Base-by-base conservation (phyloP, 2,888 invertebrate species). In the Asteroscopus sphinx region DNA sequence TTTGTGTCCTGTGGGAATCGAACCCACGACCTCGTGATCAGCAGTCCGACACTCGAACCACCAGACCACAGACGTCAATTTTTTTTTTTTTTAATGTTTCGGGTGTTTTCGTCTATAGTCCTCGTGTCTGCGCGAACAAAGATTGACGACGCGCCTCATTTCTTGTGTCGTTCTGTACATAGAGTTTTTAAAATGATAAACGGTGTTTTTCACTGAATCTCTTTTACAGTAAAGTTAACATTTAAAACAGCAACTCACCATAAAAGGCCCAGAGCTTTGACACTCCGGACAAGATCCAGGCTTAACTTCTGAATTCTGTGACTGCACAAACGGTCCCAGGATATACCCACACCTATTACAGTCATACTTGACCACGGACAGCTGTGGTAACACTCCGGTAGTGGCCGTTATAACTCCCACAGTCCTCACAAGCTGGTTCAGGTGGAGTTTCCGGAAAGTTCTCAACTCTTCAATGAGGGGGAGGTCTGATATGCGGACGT, bases 201-300 rank as follows among this genome's bases (percentile, higher is more conserved):
- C n/a, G n/a, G n/a, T n/a, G n/a, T n/a, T n/a, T n/a, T n/a, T n/a
- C n/a, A n/a, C n/a, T n/a, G n/a, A n/a, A n/a, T n/a, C n/a, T n/a
- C n/a, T n/a, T n/a, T n/a, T n/a, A n/a, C n/a, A n/a, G n/a, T n/a
- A n/a, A n/a, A n/a, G n/a, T n/a, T n/a, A n/a, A n/a, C n/a, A 21
- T 21, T 3, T 21, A 21, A 21, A 21, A 21, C 21, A 21, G 6
- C 21, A 21, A 21, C 90, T 95, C 85, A 97, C 97, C 95, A 97
- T 96, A 90, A 99, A 99, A 0, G 99, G 99, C 0, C 99, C 99
- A 54, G 95, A 94, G 80, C 98, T 98, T 87, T 99, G 99, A 95
- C 99, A 99, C 85, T 99, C 99, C 0, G 99, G 99, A 94, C 99
- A 99, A 0, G 98, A 97, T 0, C 98, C 98, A 0, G 99, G 99